Base-by-base conservation (phyloP, 2,888 invertebrate species). In the Melikaiella ostensackeni region DNA sequence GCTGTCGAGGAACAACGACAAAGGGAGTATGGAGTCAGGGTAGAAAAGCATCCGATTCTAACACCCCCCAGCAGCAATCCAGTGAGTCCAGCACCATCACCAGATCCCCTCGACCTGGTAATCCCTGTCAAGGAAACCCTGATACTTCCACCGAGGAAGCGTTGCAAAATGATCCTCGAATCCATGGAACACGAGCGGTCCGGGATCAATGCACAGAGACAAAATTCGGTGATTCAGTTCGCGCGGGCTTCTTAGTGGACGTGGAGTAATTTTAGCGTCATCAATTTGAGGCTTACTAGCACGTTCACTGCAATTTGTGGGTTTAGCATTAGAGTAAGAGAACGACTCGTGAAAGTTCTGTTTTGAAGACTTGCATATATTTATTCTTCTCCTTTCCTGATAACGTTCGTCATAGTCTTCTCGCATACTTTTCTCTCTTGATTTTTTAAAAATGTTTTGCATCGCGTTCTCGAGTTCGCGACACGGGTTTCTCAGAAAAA, bases 181-280 rank as follows among this genome's bases (percentile, higher is more conserved):
- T 95, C 93, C 86, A 95, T 93, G 95, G 93, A 94, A 84, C 89
- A 86, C 78, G 91, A 92, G 50, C 87, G 90, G 61, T 89, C 87
- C 55, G 86, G 86, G 50, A 80, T 87, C 9, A 90, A 91, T 19
- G 88, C 89, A 19, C 89, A 91, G 76, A 89, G 92, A 77, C 92
- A 92, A 90, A 95, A 93, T 89, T 97, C 97, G 4, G 97, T 97
- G 73, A 97, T 97, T 89, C 97, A 97, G 85, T 97, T 96, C 89
- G 97, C 97, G 24, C 94, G 95, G 83, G 95, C 96, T 19, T 83
- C 80, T 76, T 81, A 83, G 81, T 80, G 27, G 66, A 55, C n/a
- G 59, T 64, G 55, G 75, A 11, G 57, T 57, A 6, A n/a, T 24
- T 74, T 24, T n/a, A 57, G 30, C 11, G 19, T 74, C 21, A 33